phyloP scores from a whole-genome alignment of 2,888 invertebrate genomes.

The Netelia melanura region DNA sequence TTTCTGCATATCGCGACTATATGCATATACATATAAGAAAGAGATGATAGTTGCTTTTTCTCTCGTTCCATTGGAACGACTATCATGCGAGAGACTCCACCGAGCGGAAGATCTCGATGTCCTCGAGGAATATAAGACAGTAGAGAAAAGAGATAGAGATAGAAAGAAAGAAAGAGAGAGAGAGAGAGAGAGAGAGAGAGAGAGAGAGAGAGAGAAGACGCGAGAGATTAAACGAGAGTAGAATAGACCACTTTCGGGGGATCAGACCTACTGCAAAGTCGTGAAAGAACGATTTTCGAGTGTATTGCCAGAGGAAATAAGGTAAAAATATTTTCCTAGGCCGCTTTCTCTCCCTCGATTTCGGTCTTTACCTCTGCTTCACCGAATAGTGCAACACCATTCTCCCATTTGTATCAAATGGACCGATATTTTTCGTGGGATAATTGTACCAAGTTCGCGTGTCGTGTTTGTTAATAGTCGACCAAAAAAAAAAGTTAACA shows the following conservation, averaged over 20 bases:
- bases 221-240: constrained; percentile 59
- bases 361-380: background rate
- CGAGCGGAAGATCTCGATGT: constrained; percentile 63
- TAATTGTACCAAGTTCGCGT: constrained; percentile 27
- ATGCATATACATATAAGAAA: constrained; percentile 8
- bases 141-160: constrained; percentile 28
- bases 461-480: constrained; percentile 19
- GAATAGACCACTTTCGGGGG: constrained; percentile 62
- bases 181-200: constrained; percentile 30
- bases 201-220: constrained; percentile 43
- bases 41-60: constrained; percentile 21
- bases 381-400: constrained; percentile 7
- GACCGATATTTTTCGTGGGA: constrained; percentile 11
- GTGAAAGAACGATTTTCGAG: constrained; percentile 55
- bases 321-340: background rate
- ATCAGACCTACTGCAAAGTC: constrained; percentile 62
- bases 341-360: background rate
- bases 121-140: constrained; percentile 63
- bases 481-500: constrained; percentile 19
- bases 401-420: background rate
- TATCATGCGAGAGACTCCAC: constrained; percentile 62
- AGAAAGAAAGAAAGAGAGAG: constrained; percentile 40
- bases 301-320: constrained; percentile 27
- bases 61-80: constrained; percentile 59
- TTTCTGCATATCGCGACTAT: constrained; percentile 47